Evolutionary conservation across 2,888 invertebrate genomes (phyloP).

Genomic region (Ophioninae sp.): DNA sequence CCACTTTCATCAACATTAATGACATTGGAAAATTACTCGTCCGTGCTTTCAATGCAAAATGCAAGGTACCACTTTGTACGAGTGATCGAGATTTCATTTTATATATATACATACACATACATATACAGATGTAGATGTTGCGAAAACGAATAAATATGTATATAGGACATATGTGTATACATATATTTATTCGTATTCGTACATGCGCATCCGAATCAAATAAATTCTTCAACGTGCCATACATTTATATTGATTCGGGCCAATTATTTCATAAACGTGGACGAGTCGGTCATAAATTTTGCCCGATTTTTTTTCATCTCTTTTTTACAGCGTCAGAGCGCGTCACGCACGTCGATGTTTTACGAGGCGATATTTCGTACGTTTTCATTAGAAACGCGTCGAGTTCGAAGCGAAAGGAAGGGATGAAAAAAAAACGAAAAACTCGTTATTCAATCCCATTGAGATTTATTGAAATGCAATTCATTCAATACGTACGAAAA

Average conservation of each 20-base stretch:
- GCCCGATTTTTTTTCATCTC: background rate
- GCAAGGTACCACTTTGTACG: too few relatives aligned
- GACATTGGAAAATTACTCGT: too few relatives aligned
- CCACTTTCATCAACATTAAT: too few relatives aligned
- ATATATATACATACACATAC: too few relatives aligned
- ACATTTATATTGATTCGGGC: slow-evolving; percentile 26
- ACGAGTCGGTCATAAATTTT: slow-evolving; percentile 9
- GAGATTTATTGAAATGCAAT: slow-evolving; percentile 30
- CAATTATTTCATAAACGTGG: slow-evolving; percentile 25
- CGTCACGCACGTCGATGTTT: slow-evolving; percentile 25
- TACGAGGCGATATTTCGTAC: slow-evolving; percentile 42
- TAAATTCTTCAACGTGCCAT: slow-evolving; percentile 16
- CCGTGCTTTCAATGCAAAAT: too few relatives aligned
- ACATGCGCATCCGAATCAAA: slow-evolving; percentile 5
- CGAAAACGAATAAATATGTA: background rate
- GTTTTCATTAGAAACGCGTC: slow-evolving; percentile 29
- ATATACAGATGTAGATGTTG: too few relatives aligned
- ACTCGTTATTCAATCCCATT: slow-evolving; percentile 14
- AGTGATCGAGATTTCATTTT: too few relatives aligned
- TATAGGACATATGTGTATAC: background rate
- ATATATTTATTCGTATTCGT: background rate
- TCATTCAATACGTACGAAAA: slow-evolving; percentile 27
- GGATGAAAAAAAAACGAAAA: background rate
- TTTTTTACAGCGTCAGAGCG: background rate
- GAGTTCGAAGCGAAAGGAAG: background rate